Evolutionary conservation across 2,888 invertebrate genomes (phyloP).

Genomic region (Myopa testacea): DNA sequence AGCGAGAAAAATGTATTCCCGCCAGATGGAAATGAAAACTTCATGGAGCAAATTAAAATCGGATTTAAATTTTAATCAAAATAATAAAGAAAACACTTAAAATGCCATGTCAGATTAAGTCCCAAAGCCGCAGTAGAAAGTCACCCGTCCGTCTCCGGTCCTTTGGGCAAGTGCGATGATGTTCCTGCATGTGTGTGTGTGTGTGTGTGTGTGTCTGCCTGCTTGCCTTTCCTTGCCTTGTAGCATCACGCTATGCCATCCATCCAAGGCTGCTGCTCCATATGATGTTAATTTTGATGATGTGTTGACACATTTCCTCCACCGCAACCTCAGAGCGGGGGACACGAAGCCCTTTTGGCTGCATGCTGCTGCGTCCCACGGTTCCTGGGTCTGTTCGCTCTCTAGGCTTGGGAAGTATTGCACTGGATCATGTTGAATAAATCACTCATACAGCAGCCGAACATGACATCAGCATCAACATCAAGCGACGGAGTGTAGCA

Average conservation of each 20-base stretch:
- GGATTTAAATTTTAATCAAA: slow-evolving; percentile 55
- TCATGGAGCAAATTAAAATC: slow-evolving; percentile 52
- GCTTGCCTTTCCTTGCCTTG: neutral
- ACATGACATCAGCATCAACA: slow-evolving; percentile 25
- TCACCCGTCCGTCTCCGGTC: neutral
- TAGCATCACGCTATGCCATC: neutral
- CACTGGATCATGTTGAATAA: slow-evolving; percentile 38
- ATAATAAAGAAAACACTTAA: slow-evolving; percentile 54
- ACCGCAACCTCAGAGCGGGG: slow-evolving; percentile 18
- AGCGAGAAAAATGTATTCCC: slow-evolving; percentile 2
- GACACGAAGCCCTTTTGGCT: slow-evolving; percentile 1
- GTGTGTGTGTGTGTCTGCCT: slow-evolving; percentile 18
- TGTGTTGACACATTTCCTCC: slow-evolving; percentile 48
- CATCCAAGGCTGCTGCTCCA: slow-evolving; percentile 17
- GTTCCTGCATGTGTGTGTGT: neutral
- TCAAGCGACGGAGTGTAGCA: slow-evolving; percentile 1
- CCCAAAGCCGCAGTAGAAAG: neutral
- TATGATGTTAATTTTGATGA: slow-evolving; percentile 49
- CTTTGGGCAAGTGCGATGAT: neutral
- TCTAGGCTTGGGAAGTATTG: slow-evolving; percentile 17
- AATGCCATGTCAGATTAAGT: slow-evolving; percentile 53
- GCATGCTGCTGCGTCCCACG: slow-evolving; percentile 29
- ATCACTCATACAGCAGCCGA: slow-evolving; percentile 40
- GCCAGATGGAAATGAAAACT: slow-evolving; percentile 39
- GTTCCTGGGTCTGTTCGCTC: slow-evolving; percentile 25